These are phyloP conservation scores for Notolepis coatsorum DNA, from an alignment of 2,797 vertebrate genomes.

Conservation along the genomic window DNA sequence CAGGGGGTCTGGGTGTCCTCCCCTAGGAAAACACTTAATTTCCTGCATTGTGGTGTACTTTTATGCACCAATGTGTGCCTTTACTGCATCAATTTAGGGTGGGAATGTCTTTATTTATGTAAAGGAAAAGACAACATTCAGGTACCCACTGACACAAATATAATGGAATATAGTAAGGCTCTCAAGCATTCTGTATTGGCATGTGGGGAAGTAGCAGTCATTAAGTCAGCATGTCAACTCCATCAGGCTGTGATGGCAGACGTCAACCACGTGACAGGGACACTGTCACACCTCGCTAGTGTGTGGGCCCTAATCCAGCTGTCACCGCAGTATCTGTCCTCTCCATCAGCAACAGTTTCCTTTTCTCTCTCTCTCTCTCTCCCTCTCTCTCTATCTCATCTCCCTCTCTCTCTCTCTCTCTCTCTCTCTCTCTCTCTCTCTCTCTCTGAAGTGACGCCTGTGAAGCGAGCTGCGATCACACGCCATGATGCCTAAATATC, in stretches of 20 bases:
- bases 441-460: slow-evolving; percentile 58
- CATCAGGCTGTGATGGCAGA: neutral
- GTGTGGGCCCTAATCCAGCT: slow-evolving; percentile 70
- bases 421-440: neutral
- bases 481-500: slow-evolving; percentile 41
- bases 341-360: slow-evolving; percentile 75
- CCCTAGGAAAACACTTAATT: too few relatives aligned
- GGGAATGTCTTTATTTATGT: too few relatives aligned
- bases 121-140: too few relatives aligned
- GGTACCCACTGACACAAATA: too few relatives aligned
- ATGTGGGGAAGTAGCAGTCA: too few relatives aligned
- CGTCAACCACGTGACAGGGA: slow-evolving; percentile 37
- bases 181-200: too few relatives aligned
- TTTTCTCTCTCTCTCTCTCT: slow-evolving; percentile 56
- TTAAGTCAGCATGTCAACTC: slow-evolving; percentile 11
- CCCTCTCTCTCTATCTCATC: too few relatives aligned
- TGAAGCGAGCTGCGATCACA: slow-evolving; percentile 55
- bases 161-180: too few relatives aligned
- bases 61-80: too few relatives aligned
- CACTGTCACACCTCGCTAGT: slow-evolving; percentile 60
- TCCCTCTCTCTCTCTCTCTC: neutral
- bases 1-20: too few relatives aligned
- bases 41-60: too few relatives aligned
- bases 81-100: too few relatives aligned
- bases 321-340: slow-evolving; percentile 62